Base-by-base conservation (phyloP, 2,888 invertebrate genomes). In the Drosophila nr. perissopoda region DNA sequence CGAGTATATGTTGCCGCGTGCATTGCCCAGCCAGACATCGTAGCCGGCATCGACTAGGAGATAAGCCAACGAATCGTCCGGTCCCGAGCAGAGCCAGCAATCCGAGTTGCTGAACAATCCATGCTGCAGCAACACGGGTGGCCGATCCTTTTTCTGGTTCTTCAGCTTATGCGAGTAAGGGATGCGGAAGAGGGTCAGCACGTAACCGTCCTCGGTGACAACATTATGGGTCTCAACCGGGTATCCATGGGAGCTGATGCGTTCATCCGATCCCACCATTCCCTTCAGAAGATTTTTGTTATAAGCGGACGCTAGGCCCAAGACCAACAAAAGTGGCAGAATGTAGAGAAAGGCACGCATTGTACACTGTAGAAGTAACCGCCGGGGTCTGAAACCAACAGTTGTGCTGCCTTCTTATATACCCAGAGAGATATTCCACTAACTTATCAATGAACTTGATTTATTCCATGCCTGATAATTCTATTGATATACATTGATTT, bases 151-250 rank as follows among this genome's bases (percentile, higher is more conserved):
- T 93, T 93, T 57, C 74, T 88, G 51, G 38, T 92, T 91, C 11
- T 78, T 49, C 64, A 88, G 64, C 27, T 91, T 91, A 54, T 63
- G 81, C 4, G 91, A 92, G 59, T 89, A 91, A 0, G 93, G 92
- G 52, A 93, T 91, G 36, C 92, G 91, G 70, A 91, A 92, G 29
- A 92, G 65, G 4, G 89, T 91, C 49, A 92, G 68, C 29, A 88
- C 69, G 56, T 92, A 92, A 49, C 92, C 92, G 72, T 92, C 92
- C 5, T 62, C 66, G n/a, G 92, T 92, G 54, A 77, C 67, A 18
- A 92, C 83, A 57, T 61, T 48, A 42, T 97, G 96, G 0, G 95
- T 94, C 92, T 97, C 97, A 0, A 95, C 94, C 0, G 94, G 94
- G 90, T 96, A 97, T 11, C 92, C 92, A 48, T 92, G 82, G 13